These are phyloP conservation scores for Oryzias curvinotus DNA, from an alignment of 2,113 vertebrate species.

Conservation along the genomic window DNA sequence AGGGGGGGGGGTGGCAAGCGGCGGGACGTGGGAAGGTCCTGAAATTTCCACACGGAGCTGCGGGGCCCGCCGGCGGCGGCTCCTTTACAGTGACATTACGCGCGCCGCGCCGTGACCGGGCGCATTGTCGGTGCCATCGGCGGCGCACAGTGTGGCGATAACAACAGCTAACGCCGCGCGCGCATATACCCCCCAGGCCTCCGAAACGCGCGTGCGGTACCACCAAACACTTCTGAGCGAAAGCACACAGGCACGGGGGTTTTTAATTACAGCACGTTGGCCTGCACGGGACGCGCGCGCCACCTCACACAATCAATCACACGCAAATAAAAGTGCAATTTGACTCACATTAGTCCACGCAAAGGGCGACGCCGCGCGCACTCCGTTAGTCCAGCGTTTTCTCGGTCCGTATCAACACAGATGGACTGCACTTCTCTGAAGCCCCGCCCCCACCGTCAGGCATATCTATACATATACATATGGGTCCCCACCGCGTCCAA, in stretches of 20 bases:
- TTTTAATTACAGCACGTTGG: no score
- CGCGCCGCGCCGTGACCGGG: conserved; percentile 9
- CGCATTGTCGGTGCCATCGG: conserved; percentile 37
- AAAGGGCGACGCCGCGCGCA: conserved; percentile 43
- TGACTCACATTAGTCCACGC: conserved; percentile 73
- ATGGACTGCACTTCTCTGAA: conserved; percentile 64
- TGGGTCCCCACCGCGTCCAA: conserved; percentile 57
- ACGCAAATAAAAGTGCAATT: not conserved
- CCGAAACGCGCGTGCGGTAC: no score
- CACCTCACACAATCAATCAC: not conserved
- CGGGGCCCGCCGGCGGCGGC: no score
- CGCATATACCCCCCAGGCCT: no score
- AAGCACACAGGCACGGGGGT: no score
- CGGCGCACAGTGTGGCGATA: conserved; percentile 43
- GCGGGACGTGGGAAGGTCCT: conserved; percentile 2
- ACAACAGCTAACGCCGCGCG: not conserved
- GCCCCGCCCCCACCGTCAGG: conserved; percentile 66
- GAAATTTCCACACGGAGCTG: not conserved
- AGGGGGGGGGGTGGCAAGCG: not conserved
- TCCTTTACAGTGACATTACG: conserved; percentile 22
- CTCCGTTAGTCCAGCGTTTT: conserved; percentile 61
- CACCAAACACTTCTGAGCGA: no score
- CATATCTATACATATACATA: conserved; percentile 74
- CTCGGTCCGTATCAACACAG: conserved; percentile 65
- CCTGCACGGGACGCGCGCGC: not conserved